phyloP scores from a whole-genome alignment of 2,888 invertebrate species.

The Suillia variegata region DNA sequence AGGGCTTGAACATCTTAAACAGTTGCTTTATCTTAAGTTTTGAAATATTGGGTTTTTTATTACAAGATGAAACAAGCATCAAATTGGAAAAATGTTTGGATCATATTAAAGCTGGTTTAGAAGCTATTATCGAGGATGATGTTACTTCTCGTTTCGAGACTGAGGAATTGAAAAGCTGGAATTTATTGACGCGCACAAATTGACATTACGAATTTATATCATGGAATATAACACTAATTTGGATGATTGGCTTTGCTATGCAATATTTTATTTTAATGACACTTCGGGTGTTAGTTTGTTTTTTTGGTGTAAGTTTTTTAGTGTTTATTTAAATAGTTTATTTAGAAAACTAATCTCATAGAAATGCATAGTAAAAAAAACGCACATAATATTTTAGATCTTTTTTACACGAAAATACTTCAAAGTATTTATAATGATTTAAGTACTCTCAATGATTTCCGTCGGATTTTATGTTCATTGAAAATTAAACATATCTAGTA shows the following conservation, averaged over 20 bases:
- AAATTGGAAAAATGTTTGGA: slow-evolving; percentile 84
- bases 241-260: slow-evolving; percentile 92
- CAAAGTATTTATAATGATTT: too few relatives aligned
- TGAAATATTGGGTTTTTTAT: too few relatives aligned
- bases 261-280: slow-evolving; percentile 92
- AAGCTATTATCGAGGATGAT: slow-evolving; percentile 98
- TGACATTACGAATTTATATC: slow-evolving; percentile 91
- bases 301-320: slow-evolving; percentile 88
- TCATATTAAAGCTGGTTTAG: slow-evolving; percentile 90
- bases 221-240: slow-evolving; percentile 89
- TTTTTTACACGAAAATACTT: too few relatives aligned
- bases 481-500: too few relatives aligned
- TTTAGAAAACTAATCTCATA: too few relatives aligned
- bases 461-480: too few relatives aligned
- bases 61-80: slow-evolving; percentile 65
- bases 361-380: too few relatives aligned
- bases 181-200: slow-evolving; percentile 92
- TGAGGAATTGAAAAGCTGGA: slow-evolving; percentile 96
- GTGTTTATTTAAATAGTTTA: too few relatives aligned
- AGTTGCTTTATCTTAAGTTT: too few relatives aligned
- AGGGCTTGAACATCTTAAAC: too few relatives aligned
- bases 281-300: slow-evolving; percentile 80
- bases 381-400: too few relatives aligned
- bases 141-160: slow-evolving; percentile 97
- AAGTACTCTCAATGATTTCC: too few relatives aligned